Conservation (phyloP, 2,888 invertebrate genomes). For the Pseudoips prasinana region DNA sequence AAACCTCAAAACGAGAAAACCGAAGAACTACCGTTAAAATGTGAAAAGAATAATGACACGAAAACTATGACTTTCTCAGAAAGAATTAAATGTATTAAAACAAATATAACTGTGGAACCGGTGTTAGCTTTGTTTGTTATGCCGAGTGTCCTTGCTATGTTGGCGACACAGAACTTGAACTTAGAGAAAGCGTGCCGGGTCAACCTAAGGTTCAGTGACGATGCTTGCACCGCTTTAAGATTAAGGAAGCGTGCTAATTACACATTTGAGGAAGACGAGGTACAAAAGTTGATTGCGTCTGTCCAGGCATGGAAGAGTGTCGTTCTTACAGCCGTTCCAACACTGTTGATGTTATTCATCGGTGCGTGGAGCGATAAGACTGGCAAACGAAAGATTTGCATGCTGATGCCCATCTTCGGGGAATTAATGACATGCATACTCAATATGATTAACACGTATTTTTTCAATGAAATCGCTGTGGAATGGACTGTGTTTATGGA, state of each 20-base stretch:
- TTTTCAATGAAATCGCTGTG: constrained; percentile 77
- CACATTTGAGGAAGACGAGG: constrained; percentile 84
- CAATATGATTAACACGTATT: constrained; percentile 79
- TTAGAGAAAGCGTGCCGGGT: constrained; percentile 93
- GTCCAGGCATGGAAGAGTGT: constrained; percentile 81
- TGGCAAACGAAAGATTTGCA: constrained; percentile 81
- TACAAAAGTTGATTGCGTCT: constrained; percentile 81
- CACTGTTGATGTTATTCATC: constrained; percentile 79
- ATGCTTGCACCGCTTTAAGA: constrained; percentile 87
- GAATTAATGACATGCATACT: constrained; percentile 76
- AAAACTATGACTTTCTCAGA: constrained; percentile 60
- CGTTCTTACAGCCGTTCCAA: constrained; percentile 77
- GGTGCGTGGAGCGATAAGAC: constrained; percentile 85
- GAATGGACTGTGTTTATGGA: constrained; percentile 79
- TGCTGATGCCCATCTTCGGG: constrained; percentile 80
- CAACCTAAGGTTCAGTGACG: constrained; percentile 86
- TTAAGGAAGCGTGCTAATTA: constrained; percentile 86
- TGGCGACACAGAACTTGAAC: constrained; percentile 92
- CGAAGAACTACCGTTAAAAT: constrained; percentile 58
- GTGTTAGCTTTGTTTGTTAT: constrained; percentile 84
- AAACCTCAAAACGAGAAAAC: constrained; percentile 33
- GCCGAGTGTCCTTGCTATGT: constrained; percentile 84
- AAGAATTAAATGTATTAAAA: constrained; percentile 72
- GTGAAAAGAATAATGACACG: constrained; percentile 43
- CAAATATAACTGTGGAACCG: constrained; percentile 85